Base-by-base conservation (phyloP, 2,888 invertebrate species). In the Gryllus longicercus region DNA sequence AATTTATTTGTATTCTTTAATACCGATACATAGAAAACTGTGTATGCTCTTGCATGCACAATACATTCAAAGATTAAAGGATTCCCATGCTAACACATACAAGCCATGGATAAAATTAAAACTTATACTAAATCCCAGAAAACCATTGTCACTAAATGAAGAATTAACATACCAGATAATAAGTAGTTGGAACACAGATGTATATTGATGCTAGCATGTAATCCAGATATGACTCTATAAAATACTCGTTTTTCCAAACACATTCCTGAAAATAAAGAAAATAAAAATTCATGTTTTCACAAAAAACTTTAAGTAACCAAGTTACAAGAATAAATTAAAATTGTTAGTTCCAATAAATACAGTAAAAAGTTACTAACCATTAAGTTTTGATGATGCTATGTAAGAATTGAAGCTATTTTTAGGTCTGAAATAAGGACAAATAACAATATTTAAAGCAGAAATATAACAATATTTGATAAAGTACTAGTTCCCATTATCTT, bases 191-290 rank as follows among this genome's bases (percentile, higher is more conserved):
- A 93, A 85, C 94, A 95, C 77, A 99, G 90, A 87, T 99, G 99
- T 83, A 99, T 95, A 85, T 98, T 99, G 83, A 99, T 99, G 86
- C 98, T 99, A 2, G 96, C 91, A 87, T 99, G 99, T 79, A 99
- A 89, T 2, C 99, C 99, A 8, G 99, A 99, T 82, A 99, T 91
- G n/a, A 97, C 93, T 85, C 99, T 92, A 87, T 98, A 99, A 88
- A 99, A 99, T 2, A 94, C 96, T 83, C 99, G 90, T 87, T 99
- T 98, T 86, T 99, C 99, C 84, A 99, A 89, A 87, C 99, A 99
- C 91, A 97, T 92, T 82, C 94, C 96, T 90, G 84, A 82, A 83
- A 83, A 80, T 75, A 79, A 75, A 79, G 78, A 18, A n/a, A 75
- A 49, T n/a, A 78, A 50, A 78, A 51, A 77, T 79, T 74, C 38